Conservation (phyloP, 2,888 invertebrate genomes). For the Euplagia quadripunctaria region DNA sequence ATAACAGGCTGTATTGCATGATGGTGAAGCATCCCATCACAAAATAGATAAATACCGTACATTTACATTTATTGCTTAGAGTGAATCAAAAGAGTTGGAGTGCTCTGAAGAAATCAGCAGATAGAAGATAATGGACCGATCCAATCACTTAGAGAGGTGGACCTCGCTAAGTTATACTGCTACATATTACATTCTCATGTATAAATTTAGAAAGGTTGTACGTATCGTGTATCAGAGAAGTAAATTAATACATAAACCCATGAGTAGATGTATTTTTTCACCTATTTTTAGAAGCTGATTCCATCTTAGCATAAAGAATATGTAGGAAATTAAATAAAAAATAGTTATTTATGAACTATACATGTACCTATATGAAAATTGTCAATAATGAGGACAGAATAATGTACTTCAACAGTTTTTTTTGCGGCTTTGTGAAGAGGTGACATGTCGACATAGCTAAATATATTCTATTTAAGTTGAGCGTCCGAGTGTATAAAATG, state of each 20-base stretch:
- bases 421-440: too few relatives aligned
- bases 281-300: too few relatives aligned
- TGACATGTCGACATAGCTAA: too few relatives aligned
- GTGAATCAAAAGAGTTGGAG: slow-evolving; percentile 67
- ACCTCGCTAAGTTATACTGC: slow-evolving; percentile 65
- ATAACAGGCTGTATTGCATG: slow-evolving; percentile 36
- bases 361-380: too few relatives aligned
- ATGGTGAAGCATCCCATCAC: slow-evolving; percentile 34
- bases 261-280: background rate
- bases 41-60: slow-evolving; percentile 53
- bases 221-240: slow-evolving; percentile 13
- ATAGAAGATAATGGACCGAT: slow-evolving; percentile 74
- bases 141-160: slow-evolving; percentile 80
- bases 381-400: too few relatives aligned
- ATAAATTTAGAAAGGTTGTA: slow-evolving; percentile 48
- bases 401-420: too few relatives aligned
- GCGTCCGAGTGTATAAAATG: too few relatives aligned
- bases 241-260: background rate
- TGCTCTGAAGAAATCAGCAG: slow-evolving; percentile 70
- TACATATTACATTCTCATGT: slow-evolving; percentile 55
- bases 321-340: too few relatives aligned
- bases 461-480: too few relatives aligned
- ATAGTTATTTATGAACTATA: too few relatives aligned
- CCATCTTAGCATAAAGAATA: too few relatives aligned
- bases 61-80: slow-evolving; percentile 68